Conservation (phyloP, 2,888 invertebrate species). For the Rotaria macrura region DNA sequence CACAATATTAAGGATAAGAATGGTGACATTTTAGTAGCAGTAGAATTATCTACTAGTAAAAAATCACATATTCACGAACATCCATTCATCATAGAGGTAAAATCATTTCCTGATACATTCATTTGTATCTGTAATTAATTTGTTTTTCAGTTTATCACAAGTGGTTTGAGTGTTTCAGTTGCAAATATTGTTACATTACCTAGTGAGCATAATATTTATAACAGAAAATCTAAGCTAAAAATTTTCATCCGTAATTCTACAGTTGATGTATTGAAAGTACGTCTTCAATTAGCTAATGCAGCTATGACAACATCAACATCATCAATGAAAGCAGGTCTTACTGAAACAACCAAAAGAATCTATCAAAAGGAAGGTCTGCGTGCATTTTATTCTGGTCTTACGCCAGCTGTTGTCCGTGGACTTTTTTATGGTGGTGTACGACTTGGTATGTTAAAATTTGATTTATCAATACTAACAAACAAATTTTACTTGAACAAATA, state of each 20-base stretch:
- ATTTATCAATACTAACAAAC: no score
- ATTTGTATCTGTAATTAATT: background rate
- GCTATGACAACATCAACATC: background rate
- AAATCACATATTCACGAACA: background rate
- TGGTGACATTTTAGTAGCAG: no score
- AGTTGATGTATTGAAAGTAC: background rate
- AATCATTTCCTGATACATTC: background rate
- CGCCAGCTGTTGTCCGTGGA: background rate
- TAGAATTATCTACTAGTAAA: background rate
- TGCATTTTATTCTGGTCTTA: conserved; percentile 14
- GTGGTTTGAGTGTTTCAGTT: background rate
- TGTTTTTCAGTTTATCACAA: background rate
- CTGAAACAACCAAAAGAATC: background rate
- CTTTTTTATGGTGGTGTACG: background rate
- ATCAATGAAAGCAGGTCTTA: background rate
- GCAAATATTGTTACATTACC: background rate
- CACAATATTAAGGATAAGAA: no score
- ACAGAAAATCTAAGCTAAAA: background rate
- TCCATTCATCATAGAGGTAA: background rate
- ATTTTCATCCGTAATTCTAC: background rate
- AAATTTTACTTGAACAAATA: no score
- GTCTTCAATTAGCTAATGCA: conserved; percentile 10
- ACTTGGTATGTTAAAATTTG: background rate
- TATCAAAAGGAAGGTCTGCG: background rate
- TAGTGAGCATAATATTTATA: background rate